Percentiles rank a stretch among this genome's conserved stretches.
These are phyloP conservation scores for Oxygymnocypris stewartii DNA, from an alignment of 2,113 vertebrate genomes.

Conservation along the genomic window DNA sequence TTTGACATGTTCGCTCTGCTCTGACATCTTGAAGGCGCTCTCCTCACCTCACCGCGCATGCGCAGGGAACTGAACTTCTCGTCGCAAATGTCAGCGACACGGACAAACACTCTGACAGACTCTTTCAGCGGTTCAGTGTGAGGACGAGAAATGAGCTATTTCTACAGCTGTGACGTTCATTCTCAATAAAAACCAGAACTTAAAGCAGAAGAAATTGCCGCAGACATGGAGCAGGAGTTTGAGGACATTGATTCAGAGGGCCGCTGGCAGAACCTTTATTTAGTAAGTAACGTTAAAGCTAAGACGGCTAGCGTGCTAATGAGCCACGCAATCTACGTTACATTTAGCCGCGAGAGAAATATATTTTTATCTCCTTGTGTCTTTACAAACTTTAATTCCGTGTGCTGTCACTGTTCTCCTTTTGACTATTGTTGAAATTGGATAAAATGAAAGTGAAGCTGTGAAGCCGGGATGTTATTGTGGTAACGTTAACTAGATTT, in stretches of 20 bases:
- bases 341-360: background rate
- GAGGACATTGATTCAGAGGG: slow-evolving; percentile 82
- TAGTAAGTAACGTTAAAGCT: slow-evolving; percentile 77
- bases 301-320: slow-evolving; percentile 41
- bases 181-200: background rate
- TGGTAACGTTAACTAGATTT: background rate
- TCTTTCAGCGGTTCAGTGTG: background rate
- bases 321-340: background rate
- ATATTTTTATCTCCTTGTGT: background rate
- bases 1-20: background rate
- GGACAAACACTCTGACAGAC: slow-evolving; percentile 17
- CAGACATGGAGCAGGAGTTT: slow-evolving; percentile 82
- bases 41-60: background rate
- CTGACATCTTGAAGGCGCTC: background rate
- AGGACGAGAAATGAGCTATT: slow-evolving; percentile 12
- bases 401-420: background rate
- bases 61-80: background rate
- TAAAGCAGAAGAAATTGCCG: slow-evolving; percentile 12
- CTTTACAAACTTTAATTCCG: background rate
- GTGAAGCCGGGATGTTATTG: background rate
- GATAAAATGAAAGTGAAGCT: slow-evolving; percentile 16
- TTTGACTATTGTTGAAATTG: background rate
- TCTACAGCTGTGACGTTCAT: background rate
- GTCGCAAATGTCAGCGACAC: slow-evolving; percentile 48
- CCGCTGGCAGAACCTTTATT: slow-evolving; percentile 87